Base-by-base conservation (phyloP, 2,113 vertebrate genomes). In the Anguilla rostrata region DNA sequence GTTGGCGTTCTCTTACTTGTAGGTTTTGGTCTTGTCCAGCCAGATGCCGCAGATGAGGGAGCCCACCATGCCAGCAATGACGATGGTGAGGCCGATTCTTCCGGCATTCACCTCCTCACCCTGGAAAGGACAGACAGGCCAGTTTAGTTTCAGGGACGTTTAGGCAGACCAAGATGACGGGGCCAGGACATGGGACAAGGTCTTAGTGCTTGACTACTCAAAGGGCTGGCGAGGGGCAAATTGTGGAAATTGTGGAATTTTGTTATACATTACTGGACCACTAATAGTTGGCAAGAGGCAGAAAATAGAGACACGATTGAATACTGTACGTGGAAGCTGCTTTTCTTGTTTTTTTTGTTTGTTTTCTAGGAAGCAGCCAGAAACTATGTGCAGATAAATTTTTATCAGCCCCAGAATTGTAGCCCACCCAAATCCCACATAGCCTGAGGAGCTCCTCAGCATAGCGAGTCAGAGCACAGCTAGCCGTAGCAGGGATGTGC, bases 11-110 rank as follows among this genome's bases (percentile, higher is more conserved):
- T 39, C 97, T 97, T 96, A 99, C 98, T 98, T 99, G 96, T 98
- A 99, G 16, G 96, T 96, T 96, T 98, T 99, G 84, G 97, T 97
- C 94, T 93, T 97, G 93, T 99, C 98, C 93, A 99, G 94, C 97
- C 98, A 99, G 92, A 99, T 90, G 85, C 98, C 98, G 39, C 97
- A 96, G 91, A 99, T 93, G 88, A 99, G 93, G 20, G 98, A 98
- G 22, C 98, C 98, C 46, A 87, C 89, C 97, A 99, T 98, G 78
- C 98, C 98, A 0, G 97, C 93, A 5, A 98, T 91, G 87, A 99
- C 53, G 71, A 99, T 97, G 82, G 98, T 99, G 91, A 99, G 95
- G 78, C 98, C 98, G 63, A 99, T 99, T 90, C 98, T 97, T 87
- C 98, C 98, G 94, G 97, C 98, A 88, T 98, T 99, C 93, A 99